Evolutionary conservation across 2,113 vertebrate genomes (phyloP), one percentile per base, ranked within the genome.

Genomic region (Cichladusa arquata): DNA sequence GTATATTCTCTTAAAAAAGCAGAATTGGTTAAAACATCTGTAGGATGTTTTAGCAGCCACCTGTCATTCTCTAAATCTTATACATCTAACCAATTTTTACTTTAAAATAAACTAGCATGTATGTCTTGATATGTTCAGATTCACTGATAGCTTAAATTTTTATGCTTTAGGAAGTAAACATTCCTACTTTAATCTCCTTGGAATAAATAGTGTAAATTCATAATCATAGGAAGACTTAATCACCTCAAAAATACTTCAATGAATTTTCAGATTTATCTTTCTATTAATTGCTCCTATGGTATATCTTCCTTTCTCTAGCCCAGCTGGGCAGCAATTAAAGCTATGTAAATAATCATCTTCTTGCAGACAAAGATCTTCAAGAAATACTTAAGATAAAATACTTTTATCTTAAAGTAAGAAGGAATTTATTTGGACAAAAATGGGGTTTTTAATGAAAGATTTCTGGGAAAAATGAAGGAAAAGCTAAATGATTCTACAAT

Each of bases 401-500:
- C 77, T 97, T 96, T 97, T 90, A 97, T 96, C 82, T 95, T 95
- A 66, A 60, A 57, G 90, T 91, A 81, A 95, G 93, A 93, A 96
- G 93, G 77, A 83, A 90, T 73, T 84, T 95, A 95, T 82, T 92
- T 95, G 69, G 77, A 86, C 33, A 94, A 95, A 95, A 97, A 97
- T 93, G 70, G 62, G 80, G 84, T 96, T 98, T 95, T 97, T 96
- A 97, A 98, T 97, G 94, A 96, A 97, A 96, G 94, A 80, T 78
- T 93, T 94, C 88, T 92, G 93, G 95, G 91, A 97, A 95, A 97
- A 97, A 96, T 94, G 92, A 97, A 96, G 85, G 47, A 92, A 97
- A 97, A 94, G 50, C 73, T 95, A 97, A 93, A 97, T 96, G 89
- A 90, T 95, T 95, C 96, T 96, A 94, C 70, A 82, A 91, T 83